These are phyloP conservation scores for Drosophila triauraria DNA, from an alignment of 1,140 invertebrate genomes.

Conservation along the genomic window DNA sequence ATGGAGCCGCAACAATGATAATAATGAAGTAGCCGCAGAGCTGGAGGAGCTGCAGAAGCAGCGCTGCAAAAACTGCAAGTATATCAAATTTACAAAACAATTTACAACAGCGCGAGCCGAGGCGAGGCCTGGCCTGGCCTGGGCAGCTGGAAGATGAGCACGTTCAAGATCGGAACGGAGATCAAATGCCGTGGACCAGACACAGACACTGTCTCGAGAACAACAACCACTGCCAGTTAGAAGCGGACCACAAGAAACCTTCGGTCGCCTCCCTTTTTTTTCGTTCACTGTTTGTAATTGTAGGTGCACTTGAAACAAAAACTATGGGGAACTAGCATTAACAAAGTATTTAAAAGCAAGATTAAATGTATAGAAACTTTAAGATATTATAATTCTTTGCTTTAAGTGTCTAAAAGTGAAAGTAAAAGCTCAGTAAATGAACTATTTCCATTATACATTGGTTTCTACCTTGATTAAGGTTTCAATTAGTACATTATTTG, in stretches of 20 bases:
- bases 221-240: constrained; percentile 31
- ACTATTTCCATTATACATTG: not conserved
- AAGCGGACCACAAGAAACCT: constrained; percentile 41
- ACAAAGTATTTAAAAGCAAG: no score
- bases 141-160: constrained; percentile 67
- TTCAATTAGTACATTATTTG: not conserved
- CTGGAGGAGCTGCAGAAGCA: constrained; percentile 7
- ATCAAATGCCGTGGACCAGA: constrained; percentile 67
- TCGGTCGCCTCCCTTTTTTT: constrained; percentile 39
- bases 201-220: constrained; percentile 29
- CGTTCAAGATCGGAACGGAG: constrained; percentile 80
- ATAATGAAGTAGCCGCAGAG: constrained; percentile 69
- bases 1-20: constrained; percentile 51
- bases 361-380: not conserved
- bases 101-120: constrained; percentile 66
- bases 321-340: no score
- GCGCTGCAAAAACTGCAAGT: constrained; percentile 61
- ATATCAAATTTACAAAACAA: constrained; percentile 84
- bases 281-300: constrained; percentile 60
- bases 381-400: no score
- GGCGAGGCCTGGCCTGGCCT: constrained; percentile 14
- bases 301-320: constrained; percentile 24
- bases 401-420: no score
- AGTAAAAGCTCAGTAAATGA: no score
- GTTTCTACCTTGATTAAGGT: not conserved